Base-by-base conservation (phyloP, 2,888 invertebrate genomes). In the Zeuzera pyrina region DNA sequence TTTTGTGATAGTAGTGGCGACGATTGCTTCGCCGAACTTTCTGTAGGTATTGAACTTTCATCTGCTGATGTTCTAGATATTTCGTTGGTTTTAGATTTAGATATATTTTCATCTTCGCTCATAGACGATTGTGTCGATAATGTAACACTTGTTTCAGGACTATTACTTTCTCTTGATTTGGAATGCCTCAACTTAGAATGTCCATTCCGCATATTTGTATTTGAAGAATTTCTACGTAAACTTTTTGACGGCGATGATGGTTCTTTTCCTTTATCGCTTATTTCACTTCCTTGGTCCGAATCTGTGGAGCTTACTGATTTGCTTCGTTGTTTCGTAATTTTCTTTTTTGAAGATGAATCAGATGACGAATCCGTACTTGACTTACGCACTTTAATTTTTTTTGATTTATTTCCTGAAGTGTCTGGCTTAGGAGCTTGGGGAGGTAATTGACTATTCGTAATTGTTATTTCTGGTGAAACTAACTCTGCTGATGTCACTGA, bases 31-130 rank as follows among this genome's bases (percentile, higher is more conserved):
- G 72, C 72, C 8, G 85, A 79, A 47, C 74, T 69, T 35, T 86
- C 86, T 13, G 73, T 73, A n/a, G 85, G 72, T 41, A 85, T 49
- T 1, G 85, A 86, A 27, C 79, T 57, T 49, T 88, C 88, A 56
- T 87, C 88, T 21, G 86, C 85, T 11, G 87, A 89, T 19, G 87
- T 87, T 49, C 86, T 74, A 1, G 87, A 86, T 12, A 62, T 33
- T 21, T 78, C 74, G 34, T 63, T 66, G 2, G 57, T 55, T 54
- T 76, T 76, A 3, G 68, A 69, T 43, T 73, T 73, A 2, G 61
- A 49, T 15, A 59, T 43, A 31, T 61, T 68, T 43, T 79, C 83
- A 41, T 86, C 76, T 56, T 84, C 84, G 41, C 83, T 83, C 30
- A 84, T 59, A 19, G 84, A 85, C 34, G 76, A 79, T 47, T 70